phyloP scores from a whole-genome alignment of 2,888 invertebrate genomes.

The Thecophora atra region DNA sequence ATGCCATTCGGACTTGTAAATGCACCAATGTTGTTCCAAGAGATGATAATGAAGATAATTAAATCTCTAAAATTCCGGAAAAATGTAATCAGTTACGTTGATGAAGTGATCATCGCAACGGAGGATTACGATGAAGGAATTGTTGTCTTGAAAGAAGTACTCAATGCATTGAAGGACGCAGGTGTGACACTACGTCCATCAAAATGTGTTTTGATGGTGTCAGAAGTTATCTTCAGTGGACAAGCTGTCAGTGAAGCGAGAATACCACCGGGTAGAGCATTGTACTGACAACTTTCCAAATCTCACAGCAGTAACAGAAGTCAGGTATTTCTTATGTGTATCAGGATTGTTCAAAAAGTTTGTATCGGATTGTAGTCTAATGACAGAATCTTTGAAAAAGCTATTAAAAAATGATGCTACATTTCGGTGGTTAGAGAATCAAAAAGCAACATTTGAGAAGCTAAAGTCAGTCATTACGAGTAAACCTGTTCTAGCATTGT shows the following conservation, averaged over 20 bases:
- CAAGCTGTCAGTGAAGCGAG: conserved; percentile 33
- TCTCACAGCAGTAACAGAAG: conserved; percentile 30
- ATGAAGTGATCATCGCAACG: conserved; percentile 32
- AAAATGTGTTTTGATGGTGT: conserved; percentile 46
- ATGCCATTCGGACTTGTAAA: conserved; percentile 58
- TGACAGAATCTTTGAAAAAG: conserved; percentile 27
- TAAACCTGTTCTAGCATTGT: conserved; percentile 31
- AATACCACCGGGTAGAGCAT: conserved; percentile 32
- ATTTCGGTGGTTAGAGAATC: conserved; percentile 39
- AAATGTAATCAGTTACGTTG: conserved; percentile 23
- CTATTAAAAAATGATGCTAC: conserved; percentile 36
- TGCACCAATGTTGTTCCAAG: conserved; percentile 54
- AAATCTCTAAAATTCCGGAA: conserved; percentile 15
- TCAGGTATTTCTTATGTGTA: conserved; percentile 37
- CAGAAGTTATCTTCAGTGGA: conserved; percentile 33
- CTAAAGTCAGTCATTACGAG: not conserved
- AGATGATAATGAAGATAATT: conserved; percentile 46
- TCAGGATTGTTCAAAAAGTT: conserved; percentile 41
- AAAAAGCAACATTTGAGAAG: conserved; percentile 32
- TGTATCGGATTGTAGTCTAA: conserved; percentile 28
- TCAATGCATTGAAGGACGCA: conserved; percentile 17
- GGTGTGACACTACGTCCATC: conserved; percentile 40
- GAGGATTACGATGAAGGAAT: not conserved
- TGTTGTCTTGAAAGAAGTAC: conserved; percentile 28
- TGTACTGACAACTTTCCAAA: conserved; percentile 39